Conservation (phyloP, 2,797 vertebrate genomes). For the Mastacembelus armatus region DNA sequence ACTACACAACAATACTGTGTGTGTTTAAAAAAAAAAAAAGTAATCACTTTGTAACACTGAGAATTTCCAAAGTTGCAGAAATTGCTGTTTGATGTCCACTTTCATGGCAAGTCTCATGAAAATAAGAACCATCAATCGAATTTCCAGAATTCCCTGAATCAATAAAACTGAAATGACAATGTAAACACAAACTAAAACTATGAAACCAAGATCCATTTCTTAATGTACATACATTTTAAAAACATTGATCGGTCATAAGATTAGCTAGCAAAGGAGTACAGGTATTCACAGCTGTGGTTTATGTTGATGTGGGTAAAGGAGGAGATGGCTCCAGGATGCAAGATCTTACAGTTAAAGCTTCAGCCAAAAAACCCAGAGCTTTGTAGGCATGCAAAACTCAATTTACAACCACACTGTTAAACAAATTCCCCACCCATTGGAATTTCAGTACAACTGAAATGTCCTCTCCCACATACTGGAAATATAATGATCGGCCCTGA, state of each 20-base stretch:
- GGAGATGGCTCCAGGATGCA: not conserved
- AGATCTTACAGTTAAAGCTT: not conserved
- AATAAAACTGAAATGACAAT: not conserved
- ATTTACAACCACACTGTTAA: not conserved
- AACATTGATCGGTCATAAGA: not conserved
- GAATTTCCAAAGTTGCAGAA: conserved; percentile 39
- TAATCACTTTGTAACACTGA: conserved; percentile 21
- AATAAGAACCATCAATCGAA: conserved; percentile 1
- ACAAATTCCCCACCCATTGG: conserved; percentile 14
- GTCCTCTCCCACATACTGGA: conserved; percentile 13
- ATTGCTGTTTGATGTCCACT: conserved; percentile 26
- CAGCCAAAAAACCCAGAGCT: too few species aligned
- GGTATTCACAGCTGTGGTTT: not conserved
- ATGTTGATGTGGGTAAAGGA: not conserved
- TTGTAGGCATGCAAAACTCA: not conserved
- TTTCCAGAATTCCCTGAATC: not conserved
- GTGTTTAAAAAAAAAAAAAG: conserved; percentile 12
- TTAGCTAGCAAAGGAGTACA: not conserved
- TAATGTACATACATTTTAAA: not conserved
- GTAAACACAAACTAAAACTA: conserved; percentile 9
- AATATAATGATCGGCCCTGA: not conserved
- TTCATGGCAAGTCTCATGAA: conserved; percentile 11
- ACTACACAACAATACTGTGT: not conserved
- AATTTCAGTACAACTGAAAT: conserved; percentile 10
- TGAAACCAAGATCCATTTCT: not conserved